Evolutionary conservation across 2,888 invertebrate species (phyloP), one percentile per base, ranked within the genome.

Genomic region (Drosophila yooni): DNA sequence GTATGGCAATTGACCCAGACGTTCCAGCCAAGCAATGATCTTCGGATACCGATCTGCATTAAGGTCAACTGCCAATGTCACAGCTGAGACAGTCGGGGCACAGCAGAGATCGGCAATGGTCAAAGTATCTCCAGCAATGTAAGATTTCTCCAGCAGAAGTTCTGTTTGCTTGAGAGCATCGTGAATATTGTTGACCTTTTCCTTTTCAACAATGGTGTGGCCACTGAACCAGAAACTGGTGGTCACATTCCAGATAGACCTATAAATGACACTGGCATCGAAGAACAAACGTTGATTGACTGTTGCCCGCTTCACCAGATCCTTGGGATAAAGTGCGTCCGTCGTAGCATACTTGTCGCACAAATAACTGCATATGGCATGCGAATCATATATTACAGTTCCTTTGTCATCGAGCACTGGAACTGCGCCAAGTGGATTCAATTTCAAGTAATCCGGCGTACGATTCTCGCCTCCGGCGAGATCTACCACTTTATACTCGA

Each of bases 361-460:
- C 40, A 78, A 38, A 43, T 78, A 78, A 29, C 25, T 50, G 61
- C 77, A 81, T 10, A 78, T 78, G 29, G 77, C 77, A 56, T 78
- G 77, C 0, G 77, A 78, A 10, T 78, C 77, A 21, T 36, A 61
- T 1, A 78, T 43, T 21, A 54, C 51, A 2, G 48, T 65, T 1
- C 77, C 77, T 2, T 77, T 72, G 18, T 78, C 77, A 58, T 78
- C 67, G 8, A 78, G 36, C 31, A n/a, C 83, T 0, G 92, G 92
- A 25, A 92, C 77, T 0, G 91, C 87, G 72, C 94, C 94, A 18
- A 95, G 92, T 1, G 95, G 95, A 88, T 95, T 96, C 74, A 95
- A 78, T 33, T 88, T 81, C 1, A 77, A 60, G 31, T 71, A 92
- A 50, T 89, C 91, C 8, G 81, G 80, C 0, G 73, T 59, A 25